Conservation (phyloP, 1,140 invertebrate species). For the Pseudomyrmex flavicornis region DNA sequence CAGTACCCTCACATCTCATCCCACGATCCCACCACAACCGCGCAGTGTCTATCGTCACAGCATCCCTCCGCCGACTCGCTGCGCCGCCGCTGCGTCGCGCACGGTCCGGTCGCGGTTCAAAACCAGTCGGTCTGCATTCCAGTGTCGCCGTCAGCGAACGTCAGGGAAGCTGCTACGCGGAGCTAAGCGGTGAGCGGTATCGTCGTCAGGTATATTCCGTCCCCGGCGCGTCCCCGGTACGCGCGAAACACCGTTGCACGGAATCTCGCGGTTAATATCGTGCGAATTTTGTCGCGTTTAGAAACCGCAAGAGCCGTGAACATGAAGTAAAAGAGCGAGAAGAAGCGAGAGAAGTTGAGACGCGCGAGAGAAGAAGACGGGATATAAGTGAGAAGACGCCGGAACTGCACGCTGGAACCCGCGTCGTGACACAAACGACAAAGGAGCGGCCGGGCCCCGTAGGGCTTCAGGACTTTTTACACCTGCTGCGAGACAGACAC, state of each 20-base stretch:
- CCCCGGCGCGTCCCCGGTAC: neutral
- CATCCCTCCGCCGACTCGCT: slow-evolving; percentile 48
- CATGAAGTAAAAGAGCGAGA: slow-evolving; percentile 30
- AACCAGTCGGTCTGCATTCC: slow-evolving; percentile 77
- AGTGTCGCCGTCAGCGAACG: slow-evolving; percentile 73
- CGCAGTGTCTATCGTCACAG: neutral
- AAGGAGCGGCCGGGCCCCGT: slow-evolving; percentile 10
- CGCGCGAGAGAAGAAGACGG: neutral
- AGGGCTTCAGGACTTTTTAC: neutral
- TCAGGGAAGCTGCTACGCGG: slow-evolving; percentile 42
- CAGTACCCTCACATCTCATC: no score
- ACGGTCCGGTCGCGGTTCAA: slow-evolving; percentile 66
- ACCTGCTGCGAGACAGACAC: neutral
- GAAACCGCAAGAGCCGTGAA: neutral
- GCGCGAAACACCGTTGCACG: neutral
- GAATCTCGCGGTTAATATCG: slow-evolving; percentile 15
- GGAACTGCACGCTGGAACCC: neutral
- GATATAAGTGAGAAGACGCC: neutral
- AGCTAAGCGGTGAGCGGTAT: neutral
- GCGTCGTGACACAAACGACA: neutral
- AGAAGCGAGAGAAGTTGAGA: neutral
- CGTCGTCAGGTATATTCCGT: slow-evolving; percentile 13
- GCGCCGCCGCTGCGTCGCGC: slow-evolving; percentile 22
- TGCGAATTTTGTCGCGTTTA: neutral
- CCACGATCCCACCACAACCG: neutral